phyloP scores from a whole-genome alignment of 2,888 invertebrate species.

The Calameuta filiformis region DNA sequence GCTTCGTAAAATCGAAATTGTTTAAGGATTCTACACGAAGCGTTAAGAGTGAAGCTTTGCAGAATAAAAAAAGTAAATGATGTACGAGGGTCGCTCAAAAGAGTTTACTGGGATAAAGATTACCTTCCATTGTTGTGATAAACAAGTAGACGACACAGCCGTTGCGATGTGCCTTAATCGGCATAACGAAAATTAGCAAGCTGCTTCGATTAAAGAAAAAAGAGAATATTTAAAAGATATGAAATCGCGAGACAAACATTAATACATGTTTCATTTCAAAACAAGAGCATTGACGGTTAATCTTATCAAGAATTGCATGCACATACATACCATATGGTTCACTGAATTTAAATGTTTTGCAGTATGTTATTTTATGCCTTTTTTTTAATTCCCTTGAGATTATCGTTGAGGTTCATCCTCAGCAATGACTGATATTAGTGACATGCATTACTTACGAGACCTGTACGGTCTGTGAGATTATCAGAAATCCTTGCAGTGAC shows the following conservation, averaged over 20 bases:
- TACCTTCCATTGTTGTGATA: neutral
- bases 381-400: slow-evolving; percentile 46
- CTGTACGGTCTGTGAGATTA: neutral
- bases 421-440: neutral
- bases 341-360: neutral
- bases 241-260: neutral
- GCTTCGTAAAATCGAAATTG: neutral
- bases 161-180: neutral
- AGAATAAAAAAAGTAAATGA: neutral
- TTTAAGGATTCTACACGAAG: neutral
- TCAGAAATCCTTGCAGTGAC: neutral
- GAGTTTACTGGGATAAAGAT: neutral
- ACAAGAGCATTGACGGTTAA: slow-evolving; percentile 16
- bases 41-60: neutral
- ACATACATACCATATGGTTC: neutral
- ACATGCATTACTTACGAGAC: neutral
- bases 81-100: neutral
- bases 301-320: slow-evolving; percentile 26
- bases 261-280: slow-evolving; percentile 1
- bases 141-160: neutral
- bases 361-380: slow-evolving; percentile 16
- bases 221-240: neutral
- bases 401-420: slow-evolving; percentile 29
- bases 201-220: neutral
- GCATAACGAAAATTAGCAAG: neutral